A percentile compares a stretch with the other conserved stretches of the same genome.
Evolutionary conservation across 2,797 vertebrate genomes (phyloP).

Genomic region (Amblyraja radiata): DNA sequence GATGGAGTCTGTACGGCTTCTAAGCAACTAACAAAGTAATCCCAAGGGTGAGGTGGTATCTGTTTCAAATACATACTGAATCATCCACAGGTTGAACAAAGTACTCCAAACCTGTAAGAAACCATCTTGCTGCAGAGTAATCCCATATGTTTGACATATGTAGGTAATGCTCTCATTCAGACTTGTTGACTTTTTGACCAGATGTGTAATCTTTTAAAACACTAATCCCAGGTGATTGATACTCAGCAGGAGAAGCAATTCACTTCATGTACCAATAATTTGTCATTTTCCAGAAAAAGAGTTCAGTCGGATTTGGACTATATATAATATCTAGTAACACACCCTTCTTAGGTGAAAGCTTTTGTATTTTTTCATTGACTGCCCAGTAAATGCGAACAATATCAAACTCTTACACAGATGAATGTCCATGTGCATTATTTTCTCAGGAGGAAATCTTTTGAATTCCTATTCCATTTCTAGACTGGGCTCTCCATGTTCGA

Average conservation of each 20-base stretch:
- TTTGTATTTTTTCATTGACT: background rate
- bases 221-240: background rate
- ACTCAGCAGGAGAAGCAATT: constrained; percentile 12
- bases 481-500: background rate
- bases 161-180: background rate
- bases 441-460: background rate
- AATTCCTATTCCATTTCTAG: background rate
- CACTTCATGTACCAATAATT: background rate
- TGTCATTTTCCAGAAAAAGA: background rate
- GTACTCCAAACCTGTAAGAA: background rate
- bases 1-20: background rate
- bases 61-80: constrained; percentile 17
- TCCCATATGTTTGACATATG: background rate
- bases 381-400: background rate
- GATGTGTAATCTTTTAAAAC: constrained; percentile 24
- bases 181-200: constrained; percentile 25
- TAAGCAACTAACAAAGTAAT: background rate
- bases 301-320: background rate
- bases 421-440: background rate
- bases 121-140: background rate
- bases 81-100: background rate
- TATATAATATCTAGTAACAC: background rate
- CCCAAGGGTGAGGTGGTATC: background rate
- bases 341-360: background rate
- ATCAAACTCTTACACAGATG: background rate